Evolutionary conservation across 1,140 invertebrate genomes (phyloP), one percentile per base, ranked within the genome.

Genomic region (Nymphalis io): DNA sequence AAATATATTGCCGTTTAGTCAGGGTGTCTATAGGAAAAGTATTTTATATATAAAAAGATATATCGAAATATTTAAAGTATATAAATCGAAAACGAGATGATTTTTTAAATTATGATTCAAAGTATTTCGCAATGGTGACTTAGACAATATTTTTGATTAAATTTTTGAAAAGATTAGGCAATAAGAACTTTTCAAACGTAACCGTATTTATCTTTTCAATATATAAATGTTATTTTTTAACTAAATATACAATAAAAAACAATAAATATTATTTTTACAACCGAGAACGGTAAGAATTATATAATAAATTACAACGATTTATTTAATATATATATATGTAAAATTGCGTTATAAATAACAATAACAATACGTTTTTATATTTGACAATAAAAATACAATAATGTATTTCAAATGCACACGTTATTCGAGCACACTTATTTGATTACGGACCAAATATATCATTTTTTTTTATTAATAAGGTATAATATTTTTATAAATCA

Each of bases 141-240:
- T 81, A 70, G 82, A 87, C 85, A 87, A 87, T 87, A 87, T 84
- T 69, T 75, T 79, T 79, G 60, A 60, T 67, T 64, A 55, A 59
- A 60, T 60, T 61, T 61, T 70, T 60, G 58, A 53, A 68, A 51
- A 20, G 16, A 72, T 68, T 58, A 69, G 68, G 71, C 73, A 75
- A 73, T 75, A 73, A 68, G 58, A 51, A 20, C 20, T 51, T 51
- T 51, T 51, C 46, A 21, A 51, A 18, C 46, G 16, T 11, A 21
- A 20, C 4, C 46, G 20, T 46, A 46, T 4, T 46, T 46, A 12
- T 12, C 16, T 2, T 51, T 21, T 6, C 8, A 21, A 11, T 6
- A 15, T 12, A 51, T 10, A n/a, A 20, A 8, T 51, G 18, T 51
- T 20, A 21, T 51, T 51, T 51, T 51, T 3, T 20, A 20, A 51